These are phyloP conservation scores for Zosterops lateralis DNA, from an alignment of 2,113 vertebrate species.

Conservation along the genomic window DNA sequence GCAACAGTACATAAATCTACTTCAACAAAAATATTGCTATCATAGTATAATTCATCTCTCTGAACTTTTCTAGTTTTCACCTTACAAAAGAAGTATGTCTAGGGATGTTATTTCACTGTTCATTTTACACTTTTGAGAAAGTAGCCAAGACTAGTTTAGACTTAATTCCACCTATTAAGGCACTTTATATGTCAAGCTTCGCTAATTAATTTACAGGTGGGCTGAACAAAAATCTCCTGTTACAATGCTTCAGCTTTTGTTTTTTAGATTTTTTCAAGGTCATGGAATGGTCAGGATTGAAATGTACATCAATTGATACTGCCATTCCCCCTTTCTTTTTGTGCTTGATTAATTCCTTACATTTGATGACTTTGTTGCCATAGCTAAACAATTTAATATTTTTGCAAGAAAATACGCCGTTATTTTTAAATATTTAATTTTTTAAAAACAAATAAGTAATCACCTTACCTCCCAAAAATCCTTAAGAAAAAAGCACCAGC, in stretches of 20 bases:
- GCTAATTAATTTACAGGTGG: conserved; percentile 25
- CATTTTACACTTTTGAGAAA: conserved; percentile 58
- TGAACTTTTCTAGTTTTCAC: conserved; percentile 44
- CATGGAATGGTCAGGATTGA: background rate
- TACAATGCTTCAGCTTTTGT: background rate
- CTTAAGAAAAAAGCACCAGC: background rate
- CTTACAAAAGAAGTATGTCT: conserved; percentile 42
- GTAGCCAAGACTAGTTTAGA: conserved; percentile 34
- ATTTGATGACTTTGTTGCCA: background rate
- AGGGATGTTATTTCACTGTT: conserved; percentile 44
- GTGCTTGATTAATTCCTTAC: background rate
- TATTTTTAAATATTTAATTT: background rate
- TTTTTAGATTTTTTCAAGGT: background rate
- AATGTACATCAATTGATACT: background rate
- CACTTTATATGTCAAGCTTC: conserved; percentile 50
- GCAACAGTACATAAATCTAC: background rate
- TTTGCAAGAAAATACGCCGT: background rate
- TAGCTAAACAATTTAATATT: background rate
- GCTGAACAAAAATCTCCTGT: conserved; percentile 39
- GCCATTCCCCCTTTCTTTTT: background rate
- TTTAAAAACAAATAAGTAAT: background rate
- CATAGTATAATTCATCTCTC: background rate
- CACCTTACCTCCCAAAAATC: background rate
- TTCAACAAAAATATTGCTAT: conserved; percentile 33
- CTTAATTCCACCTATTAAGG: conserved; percentile 58